Percentiles rank a stretch among this genome's conserved stretches.
phyloP scores from a whole-genome alignment of 1,140 invertebrate species.

The Eupristina koningsbergeri region DNA sequence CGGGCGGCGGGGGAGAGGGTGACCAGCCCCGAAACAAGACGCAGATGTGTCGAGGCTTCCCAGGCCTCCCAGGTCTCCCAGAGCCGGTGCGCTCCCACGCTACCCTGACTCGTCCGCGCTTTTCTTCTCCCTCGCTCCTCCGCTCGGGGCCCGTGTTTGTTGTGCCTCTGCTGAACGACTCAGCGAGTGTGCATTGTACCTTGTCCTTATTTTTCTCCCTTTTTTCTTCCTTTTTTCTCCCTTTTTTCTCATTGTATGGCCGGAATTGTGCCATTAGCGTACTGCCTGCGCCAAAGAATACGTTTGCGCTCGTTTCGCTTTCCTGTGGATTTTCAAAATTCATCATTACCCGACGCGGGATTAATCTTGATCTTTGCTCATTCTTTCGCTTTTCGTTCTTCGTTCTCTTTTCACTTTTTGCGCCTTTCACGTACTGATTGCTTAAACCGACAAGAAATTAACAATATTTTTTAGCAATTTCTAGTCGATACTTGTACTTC shows the following conservation, averaged over 20 bases:
- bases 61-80: constrained; percentile 24
- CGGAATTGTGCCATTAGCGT: background rate
- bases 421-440: background rate
- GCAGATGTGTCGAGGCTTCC: constrained; percentile 37
- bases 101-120: background rate
- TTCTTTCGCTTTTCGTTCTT: too few relatives aligned
- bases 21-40: background rate
- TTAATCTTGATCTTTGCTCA: too few relatives aligned
- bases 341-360: background rate
- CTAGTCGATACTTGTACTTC: background rate
- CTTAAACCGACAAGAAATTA: background rate
- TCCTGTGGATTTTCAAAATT: background rate
- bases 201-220: too few relatives aligned
- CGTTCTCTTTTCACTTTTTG: too few relatives aligned
- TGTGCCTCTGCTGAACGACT: background rate
- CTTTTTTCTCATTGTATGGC: background rate
- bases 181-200: background rate
- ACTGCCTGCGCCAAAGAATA: background rate
- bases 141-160: background rate
- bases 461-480: constrained; percentile 5
- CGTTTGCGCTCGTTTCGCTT: background rate
- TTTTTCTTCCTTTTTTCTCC: background rate
- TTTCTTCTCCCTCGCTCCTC: background rate
- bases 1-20: background rate
- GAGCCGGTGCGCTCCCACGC: constrained; percentile 42